Base-by-base conservation (phyloP, 2,888 invertebrate species). In the Tridacna gigas region DNA sequence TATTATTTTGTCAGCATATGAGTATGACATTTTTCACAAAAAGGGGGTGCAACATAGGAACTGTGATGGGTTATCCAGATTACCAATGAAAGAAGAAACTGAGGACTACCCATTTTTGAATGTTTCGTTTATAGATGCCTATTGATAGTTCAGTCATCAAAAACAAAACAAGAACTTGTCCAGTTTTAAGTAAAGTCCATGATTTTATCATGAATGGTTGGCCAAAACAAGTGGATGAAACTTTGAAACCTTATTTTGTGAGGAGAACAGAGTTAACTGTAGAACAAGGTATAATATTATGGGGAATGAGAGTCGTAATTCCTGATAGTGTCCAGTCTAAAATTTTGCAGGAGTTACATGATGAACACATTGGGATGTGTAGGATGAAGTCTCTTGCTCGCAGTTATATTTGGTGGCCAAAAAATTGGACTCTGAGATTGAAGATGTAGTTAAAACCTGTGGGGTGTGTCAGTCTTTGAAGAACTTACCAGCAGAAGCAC, bases 61-160 rank as follows among this genome's bases (percentile, higher is more conserved):
- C 79, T 93, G 93, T 25, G 93, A 94, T 83, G 88, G 88, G n/a
- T 86, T 94, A 22, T 94, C 93, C 5, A 77, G 93, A 73, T 77
- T 91, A 28, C 89, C 92, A 60, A 56, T 80, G n/a, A n/a, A 45
- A 12, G 45, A 20, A 15, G 37, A 25, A 26, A 18, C 18, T 20
- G 47, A 22, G 22, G 22, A 63, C 18, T 63, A 63, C 22, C 22
- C 63, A 63, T 63, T 63, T 63, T 13, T 51, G 26, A 69, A 69
- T 78, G 28, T 78, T 25, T 78, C 69, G 12, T 26, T 18, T 26
- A 61, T 73, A 45, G 71, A 79, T 79, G 26, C 73, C 79, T n/a
- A 45, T 79, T 37, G 48, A 47, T 37, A 45, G 22, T 63, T 28
- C 12, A 12, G 61, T 71, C 45, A 79, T 79, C 13, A 60, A 51